Evolutionary conservation across 2,888 invertebrate genomes (phyloP).

Genomic region (Drosophila acutilabella): DNA sequence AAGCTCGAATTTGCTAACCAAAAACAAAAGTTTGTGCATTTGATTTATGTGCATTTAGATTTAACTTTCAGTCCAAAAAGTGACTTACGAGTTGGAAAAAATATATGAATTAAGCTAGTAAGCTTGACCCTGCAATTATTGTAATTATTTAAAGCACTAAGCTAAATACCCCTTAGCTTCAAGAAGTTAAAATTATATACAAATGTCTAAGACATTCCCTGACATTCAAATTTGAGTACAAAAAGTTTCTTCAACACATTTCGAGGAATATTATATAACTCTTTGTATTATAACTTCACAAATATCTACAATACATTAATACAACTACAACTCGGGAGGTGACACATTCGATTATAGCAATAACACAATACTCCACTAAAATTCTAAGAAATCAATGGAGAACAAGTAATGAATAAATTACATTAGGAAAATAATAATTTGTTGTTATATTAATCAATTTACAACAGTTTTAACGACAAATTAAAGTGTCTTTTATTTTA

Average conservation of each 20-base stretch:
- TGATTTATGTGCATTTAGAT: slow-evolving; percentile 76
- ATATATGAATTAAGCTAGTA: slow-evolving; percentile 9
- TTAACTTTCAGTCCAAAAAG: slow-evolving; percentile 73
- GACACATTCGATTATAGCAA: slow-evolving; percentile 21
- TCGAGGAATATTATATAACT: neutral
- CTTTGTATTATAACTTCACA: slow-evolving; percentile 2
- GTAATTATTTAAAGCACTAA: slow-evolving; percentile 74
- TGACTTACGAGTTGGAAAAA: slow-evolving; percentile 29
- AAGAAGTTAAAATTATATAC: slow-evolving; percentile 32
- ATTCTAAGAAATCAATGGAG: neutral
- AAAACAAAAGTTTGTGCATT: slow-evolving; percentile 76
- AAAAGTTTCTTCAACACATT: slow-evolving; percentile 20
- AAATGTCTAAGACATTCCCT: slow-evolving; percentile 4
- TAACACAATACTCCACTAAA: neutral
- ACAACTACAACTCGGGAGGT: slow-evolving; percentile 1
- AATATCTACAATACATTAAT: slow-evolving; percentile 10
- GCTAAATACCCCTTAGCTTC: slow-evolving; percentile 27
- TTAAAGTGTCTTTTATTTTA: too few relatives aligned
- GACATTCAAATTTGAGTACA: neutral
- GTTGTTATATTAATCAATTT: too few relatives aligned
- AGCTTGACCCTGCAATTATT: slow-evolving; percentile 65
- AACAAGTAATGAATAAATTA: neutral
- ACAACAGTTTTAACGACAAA: too few relatives aligned
- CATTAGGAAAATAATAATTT: neutral
- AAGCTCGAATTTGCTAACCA: slow-evolving; percentile 59